phyloP scores from a whole-genome alignment of 2,113 vertebrate genomes.

The Psittacus erithacus region DNA sequence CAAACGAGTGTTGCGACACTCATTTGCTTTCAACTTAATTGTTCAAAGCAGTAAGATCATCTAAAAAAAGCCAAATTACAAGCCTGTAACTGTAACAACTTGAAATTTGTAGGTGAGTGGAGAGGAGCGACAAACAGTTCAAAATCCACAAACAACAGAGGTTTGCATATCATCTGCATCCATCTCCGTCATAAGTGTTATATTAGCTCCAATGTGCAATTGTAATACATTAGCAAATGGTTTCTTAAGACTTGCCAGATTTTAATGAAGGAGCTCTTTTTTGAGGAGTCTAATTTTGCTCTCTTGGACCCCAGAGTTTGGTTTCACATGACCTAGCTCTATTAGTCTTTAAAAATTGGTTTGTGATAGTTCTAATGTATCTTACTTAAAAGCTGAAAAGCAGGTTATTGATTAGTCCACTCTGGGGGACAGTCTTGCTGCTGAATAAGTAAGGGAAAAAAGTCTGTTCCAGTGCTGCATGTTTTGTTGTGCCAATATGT shows the following conservation, averaged over 20 bases:
- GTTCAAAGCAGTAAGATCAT: not conserved
- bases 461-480: not conserved
- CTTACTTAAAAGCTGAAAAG: conserved; percentile 17
- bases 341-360: not conserved
- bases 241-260: not conserved
- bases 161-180: not conserved
- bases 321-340: not conserved
- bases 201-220: not conserved
- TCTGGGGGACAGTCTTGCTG: not conserved
- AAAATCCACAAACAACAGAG: not conserved
- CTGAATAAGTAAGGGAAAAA: not conserved
- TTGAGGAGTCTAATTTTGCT: not conserved
- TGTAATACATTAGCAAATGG: not conserved
- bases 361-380: not conserved
- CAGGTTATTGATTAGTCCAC: not conserved
- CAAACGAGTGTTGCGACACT: not conserved
- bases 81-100: not conserved
- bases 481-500: conserved; percentile 6
- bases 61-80: not conserved
- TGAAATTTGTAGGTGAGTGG: not conserved
- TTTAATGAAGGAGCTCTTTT: not conserved
- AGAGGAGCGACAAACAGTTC: not conserved
- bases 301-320: not conserved
- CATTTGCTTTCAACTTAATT: not conserved
- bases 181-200: not conserved